Evolutionary conservation across 2,113 vertebrate species (phyloP), one percentile per base, ranked within the genome.

Genomic region (Mustela nigripes): DNA sequence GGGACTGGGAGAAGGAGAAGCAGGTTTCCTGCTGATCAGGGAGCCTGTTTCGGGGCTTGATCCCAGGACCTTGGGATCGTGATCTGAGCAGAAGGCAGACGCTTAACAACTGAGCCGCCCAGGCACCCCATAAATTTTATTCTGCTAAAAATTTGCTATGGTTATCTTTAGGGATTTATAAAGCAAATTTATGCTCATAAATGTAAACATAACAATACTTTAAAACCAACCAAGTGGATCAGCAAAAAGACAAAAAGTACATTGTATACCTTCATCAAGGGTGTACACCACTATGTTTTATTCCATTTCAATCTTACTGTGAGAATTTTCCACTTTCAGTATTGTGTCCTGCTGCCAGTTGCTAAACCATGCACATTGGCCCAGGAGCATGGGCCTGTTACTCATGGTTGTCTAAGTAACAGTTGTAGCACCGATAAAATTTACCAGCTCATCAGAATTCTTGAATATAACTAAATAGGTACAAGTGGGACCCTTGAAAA

Each of bases 141-240:
- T 89, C 91, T 83, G 45, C 63, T 78, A 12, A 78, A 94, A 93
- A 86, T 21, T 39, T 48, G 18, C 36, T 62, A 12, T 0, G 0
- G 7, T 69, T 81, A 12, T 28, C 4, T 53, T 94, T 65, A 83
- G 78, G 45, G 73, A 82, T 96, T 91, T 87, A 4, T 93, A 69
- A 89, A 97, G 22, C 21, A 86, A 53, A 86, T 69, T 60, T 90
- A 81, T 85, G 60, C 18, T 73, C 79, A 26, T 11, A 87, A 71
- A 16, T 74, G 73, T 45, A 45, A 39, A 39, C 36, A 39, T 73
- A 73, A 73, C 22, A 39, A 36, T 4, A 93, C 84, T 65, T 11
- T n/a, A 74, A n/a, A 67, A 62, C 39, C 78, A 86, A 36, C 26
- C 21, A 62, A 71, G 18, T 74, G 21, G 16, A 9, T 80, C 26